These are phyloP conservation scores for Epiblema foenella DNA, from an alignment of 2,888 invertebrate genomes.

Conservation along the genomic window DNA sequence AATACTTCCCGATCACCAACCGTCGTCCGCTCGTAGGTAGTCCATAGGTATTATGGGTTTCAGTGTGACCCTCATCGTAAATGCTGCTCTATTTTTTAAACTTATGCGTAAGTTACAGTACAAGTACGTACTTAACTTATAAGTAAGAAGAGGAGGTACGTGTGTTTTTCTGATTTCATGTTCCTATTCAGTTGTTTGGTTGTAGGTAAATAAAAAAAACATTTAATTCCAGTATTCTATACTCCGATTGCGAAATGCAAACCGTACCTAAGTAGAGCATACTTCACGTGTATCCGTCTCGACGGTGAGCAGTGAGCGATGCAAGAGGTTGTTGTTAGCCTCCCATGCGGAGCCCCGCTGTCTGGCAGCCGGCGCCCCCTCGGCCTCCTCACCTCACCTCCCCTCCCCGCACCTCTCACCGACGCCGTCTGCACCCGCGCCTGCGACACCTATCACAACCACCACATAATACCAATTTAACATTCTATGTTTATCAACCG, in stretches of 20 bases:
- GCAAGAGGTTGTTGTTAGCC: slow-evolving; percentile 82
- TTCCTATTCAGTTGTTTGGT: too few species aligned
- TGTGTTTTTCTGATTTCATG: too few species aligned
- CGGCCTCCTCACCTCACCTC: slow-evolving; percentile 48
- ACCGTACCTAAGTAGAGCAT: slow-evolving; percentile 69
- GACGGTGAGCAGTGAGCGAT: slow-evolving; percentile 74
- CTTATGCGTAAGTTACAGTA: too few species aligned
- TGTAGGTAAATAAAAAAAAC: background rate
- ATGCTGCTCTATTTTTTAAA: too few species aligned
- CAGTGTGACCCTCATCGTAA: too few species aligned
- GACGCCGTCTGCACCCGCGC: slow-evolving; percentile 46
- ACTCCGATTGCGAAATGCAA: slow-evolving; percentile 7
- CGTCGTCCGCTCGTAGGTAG: too few species aligned
- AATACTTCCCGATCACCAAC: too few species aligned
- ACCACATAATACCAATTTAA: slow-evolving; percentile 71
- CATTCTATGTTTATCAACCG: slow-evolving; percentile 19
- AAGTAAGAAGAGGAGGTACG: too few species aligned
- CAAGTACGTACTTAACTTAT: too few species aligned
- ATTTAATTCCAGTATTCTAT: background rate
- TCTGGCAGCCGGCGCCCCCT: slow-evolving; percentile 74
- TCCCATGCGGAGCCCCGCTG: slow-evolving; percentile 85
- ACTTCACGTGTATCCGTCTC: slow-evolving; percentile 78
- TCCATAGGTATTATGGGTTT: too few species aligned
- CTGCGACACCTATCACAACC: slow-evolving; percentile 72
- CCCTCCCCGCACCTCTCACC: slow-evolving; percentile 52